Base-by-base conservation (phyloP, 1,140 invertebrate genomes). In the Drosophila sproati region DNA sequence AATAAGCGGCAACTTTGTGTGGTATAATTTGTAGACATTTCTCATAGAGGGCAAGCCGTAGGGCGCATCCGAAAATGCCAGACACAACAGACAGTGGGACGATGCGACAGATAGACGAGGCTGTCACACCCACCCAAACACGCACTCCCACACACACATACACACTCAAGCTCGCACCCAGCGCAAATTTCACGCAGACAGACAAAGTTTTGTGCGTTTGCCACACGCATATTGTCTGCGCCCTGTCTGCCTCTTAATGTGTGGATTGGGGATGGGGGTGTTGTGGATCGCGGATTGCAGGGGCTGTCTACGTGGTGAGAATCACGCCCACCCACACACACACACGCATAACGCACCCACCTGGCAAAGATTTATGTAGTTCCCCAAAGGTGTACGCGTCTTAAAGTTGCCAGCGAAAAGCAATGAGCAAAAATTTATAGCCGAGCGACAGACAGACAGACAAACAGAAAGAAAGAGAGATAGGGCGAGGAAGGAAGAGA, bases 301-400 rank as follows among this genome's bases (percentile, higher is more conserved):
- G 6, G n/a, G 20, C 1, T 20, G 20, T 20, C 20, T 20, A 20
- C 20, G 7, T 10, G 7, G 43, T 7, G 7, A n/a, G 20, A 10
- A 35, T 48, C 43, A 63, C 51, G 56, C 67, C 50, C 43, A 57
- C 48, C 35, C 37, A 54, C 20, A 20, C 20, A 20, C 20, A 20
- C 20, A 20, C 20, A 20, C 20, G 20, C n/a, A 71, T 29, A 69
- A 67, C 80, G 81, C 83, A 77, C 80, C 80, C 83, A 89, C 77
- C 83, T 89, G 85, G 73, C 73, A 66, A 83, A 80, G 83, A 88
- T 88, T 88, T 88, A 88, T 88, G 85, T 80, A 77, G 80, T 75
- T 20, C 39, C 73, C 80, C 61, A 68, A 88, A 80, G 82, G 83
- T 79, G 82, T 47, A 43, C 74, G 73, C 69, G 51, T 80, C 73